phyloP scores from a whole-genome alignment of 2,888 invertebrate species.

The Candidula unifasciata region DNA sequence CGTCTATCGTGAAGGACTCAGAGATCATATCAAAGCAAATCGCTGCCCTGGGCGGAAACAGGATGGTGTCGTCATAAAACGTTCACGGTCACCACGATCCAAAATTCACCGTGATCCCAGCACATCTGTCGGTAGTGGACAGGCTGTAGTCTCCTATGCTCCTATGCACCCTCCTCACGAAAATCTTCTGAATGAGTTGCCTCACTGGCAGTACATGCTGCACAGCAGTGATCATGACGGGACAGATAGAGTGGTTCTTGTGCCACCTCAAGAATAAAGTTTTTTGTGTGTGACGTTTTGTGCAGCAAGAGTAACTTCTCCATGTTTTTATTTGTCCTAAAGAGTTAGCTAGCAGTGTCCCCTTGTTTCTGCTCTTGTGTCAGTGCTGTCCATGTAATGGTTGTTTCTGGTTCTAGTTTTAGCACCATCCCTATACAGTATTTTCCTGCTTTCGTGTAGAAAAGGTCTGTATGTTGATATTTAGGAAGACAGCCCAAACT shows the following conservation, averaged over 20 bases:
- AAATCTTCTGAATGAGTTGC: conserved; percentile 10
- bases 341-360: background rate
- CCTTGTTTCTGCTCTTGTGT: too few relatives aligned
- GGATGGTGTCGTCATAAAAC: background rate
- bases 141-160: background rate
- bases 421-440: too few relatives aligned
- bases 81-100: background rate
- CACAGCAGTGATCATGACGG: background rate
- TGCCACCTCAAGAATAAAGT: background rate
- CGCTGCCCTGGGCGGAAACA: conserved; percentile 31
- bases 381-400: too few relatives aligned
- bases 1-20: conserved; percentile 16
- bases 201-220: conserved; percentile 31
- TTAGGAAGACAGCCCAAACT: too few relatives aligned
- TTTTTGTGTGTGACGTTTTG: background rate
- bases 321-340: background rate
- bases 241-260: background rate
- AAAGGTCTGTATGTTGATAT: too few relatives aligned
- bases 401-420: too few relatives aligned
- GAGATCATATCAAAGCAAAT: too few relatives aligned
- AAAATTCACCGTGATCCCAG: background rate
- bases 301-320: background rate
- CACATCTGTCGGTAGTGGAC: background rate
- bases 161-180: background rate
- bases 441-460: too few relatives aligned